Base-by-base conservation (phyloP, 1,140 invertebrate genomes). In the Penaeus chinensis region DNA sequence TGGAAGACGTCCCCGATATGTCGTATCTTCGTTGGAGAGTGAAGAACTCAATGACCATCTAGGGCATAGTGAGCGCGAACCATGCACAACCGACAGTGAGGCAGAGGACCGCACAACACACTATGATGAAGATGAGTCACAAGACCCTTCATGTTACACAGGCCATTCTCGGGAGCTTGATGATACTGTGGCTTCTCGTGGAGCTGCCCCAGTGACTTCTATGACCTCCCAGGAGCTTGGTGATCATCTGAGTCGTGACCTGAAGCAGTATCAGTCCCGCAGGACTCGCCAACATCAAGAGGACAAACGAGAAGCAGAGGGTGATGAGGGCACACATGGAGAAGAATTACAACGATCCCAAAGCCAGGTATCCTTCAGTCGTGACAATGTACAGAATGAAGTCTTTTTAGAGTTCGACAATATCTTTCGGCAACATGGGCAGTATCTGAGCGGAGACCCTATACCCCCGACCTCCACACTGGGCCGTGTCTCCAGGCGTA, bases 321-420 rank as follows among this genome's bases (percentile, higher is more conserved):
- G 65, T 18, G 84, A 77, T 42, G 84, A 80, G 5, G 80, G 69
- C 18, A 63, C 77, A 3, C 54, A 81, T 8, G 54, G 54, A 54
- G 54, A 54, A 54, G 81, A 86, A 60, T 54, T 90, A 10, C 79
- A 82, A 32, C 89, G 89, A 11, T 88, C 89, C 47, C 83, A 86
- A 3, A 90, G 89, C 42, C 84, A 88, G 65, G 89, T 87, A 62
- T 90, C 89, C 0, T 90, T 89, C 87, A 90, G 85, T 22, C 83
- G 89, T 20, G 89, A 90, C 80, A 90, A 85, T 27, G 84, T 90
- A 11, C 89, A 90, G 65, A 90, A 89, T 37, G 89, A 90, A 66
- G 89, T 90, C 3, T 90, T 90, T 65, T 65, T 90, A 27, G 89
- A 90, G 76, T 89, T 90, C 37, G 89, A 90, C 61, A 89, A 89